Evolutionary conservation across 1,140 invertebrate species (phyloP).

Genomic region (Dysdera silvatica): DNA sequence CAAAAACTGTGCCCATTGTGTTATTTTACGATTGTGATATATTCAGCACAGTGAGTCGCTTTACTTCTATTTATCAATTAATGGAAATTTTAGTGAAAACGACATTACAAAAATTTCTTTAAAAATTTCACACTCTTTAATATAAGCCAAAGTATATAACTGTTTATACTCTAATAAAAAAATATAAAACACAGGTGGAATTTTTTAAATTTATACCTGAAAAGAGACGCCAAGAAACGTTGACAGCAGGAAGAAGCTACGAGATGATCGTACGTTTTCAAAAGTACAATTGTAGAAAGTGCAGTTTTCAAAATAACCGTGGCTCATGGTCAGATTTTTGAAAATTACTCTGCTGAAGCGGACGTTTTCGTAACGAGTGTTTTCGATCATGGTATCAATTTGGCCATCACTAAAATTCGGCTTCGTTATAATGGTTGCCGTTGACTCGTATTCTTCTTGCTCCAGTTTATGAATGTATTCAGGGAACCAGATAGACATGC

Average conservation of each 20-base stretch:
- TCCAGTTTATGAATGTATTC: slow-evolving; percentile 48
- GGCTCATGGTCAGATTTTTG: slow-evolving; percentile 36
- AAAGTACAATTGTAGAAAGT: slow-evolving; percentile 36
- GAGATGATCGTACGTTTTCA: slow-evolving; percentile 37
- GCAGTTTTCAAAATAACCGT: slow-evolving; percentile 38
- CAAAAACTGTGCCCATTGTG: too few species aligned
- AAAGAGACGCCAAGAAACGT: slow-evolving; percentile 35
- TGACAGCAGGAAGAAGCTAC: slow-evolving; percentile 37
- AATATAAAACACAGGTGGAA: too few species aligned
- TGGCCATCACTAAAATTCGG: neutral
- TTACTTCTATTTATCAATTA: too few species aligned
- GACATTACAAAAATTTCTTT: too few species aligned
- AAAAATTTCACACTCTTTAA: too few species aligned
- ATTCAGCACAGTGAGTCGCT: too few species aligned
- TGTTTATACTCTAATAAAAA: too few species aligned
- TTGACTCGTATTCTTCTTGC: slow-evolving; percentile 41
- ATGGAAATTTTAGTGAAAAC: too few species aligned
- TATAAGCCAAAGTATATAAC: too few species aligned
- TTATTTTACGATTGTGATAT: too few species aligned
- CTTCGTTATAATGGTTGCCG: slow-evolving; percentile 7
- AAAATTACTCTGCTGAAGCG: slow-evolving; percentile 36
- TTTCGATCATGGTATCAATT: slow-evolving; percentile 35
- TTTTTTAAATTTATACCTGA: too few species aligned
- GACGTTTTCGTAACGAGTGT: slow-evolving; percentile 34
- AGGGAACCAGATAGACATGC: slow-evolving; percentile 52